phyloP scores from a whole-genome alignment of 2,113 vertebrate genomes.

The Tor tambroides region DNA sequence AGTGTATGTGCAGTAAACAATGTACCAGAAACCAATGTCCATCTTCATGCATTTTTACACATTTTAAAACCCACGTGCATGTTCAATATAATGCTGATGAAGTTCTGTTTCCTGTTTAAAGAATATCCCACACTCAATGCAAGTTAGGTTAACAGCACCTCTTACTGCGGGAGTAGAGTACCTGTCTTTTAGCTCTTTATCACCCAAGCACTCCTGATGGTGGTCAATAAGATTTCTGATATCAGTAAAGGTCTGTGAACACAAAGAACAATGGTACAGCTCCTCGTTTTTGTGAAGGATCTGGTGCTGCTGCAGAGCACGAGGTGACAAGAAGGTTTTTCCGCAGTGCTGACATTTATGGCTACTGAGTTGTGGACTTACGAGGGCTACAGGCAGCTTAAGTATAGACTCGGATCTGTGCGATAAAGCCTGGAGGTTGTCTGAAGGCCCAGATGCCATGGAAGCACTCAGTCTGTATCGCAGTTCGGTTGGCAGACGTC shows the following conservation, averaged over 20 bases:
- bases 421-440: constrained; percentile 37
- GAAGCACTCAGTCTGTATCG: constrained; percentile 72
- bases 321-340: constrained; percentile 67
- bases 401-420: constrained; percentile 24
- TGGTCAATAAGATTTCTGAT: constrained; percentile 71
- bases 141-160: constrained; percentile 62
- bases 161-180: constrained; percentile 46
- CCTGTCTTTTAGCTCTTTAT: constrained; percentile 42
- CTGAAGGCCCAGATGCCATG: constrained; percentile 47
- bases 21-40: background rate
- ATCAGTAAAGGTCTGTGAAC: constrained; percentile 68
- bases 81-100: constrained; percentile 73
- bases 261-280: constrained; percentile 68
- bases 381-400: background rate
- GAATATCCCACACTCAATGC: constrained; percentile 73
- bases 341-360: constrained; percentile 70
- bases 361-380: constrained; percentile 42
- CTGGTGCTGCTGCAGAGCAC: constrained; percentile 67
- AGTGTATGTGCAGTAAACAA: background rate
- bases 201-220: constrained; percentile 70
- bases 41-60: too few relatives aligned
- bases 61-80: constrained; percentile 57
- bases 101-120: constrained; percentile 69
- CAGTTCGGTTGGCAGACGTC: constrained; percentile 74
- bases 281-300: constrained; percentile 57